Evolutionary conservation across 2,797 vertebrate genomes (phyloP), one percentile per base, ranked within the genome.

Genomic region (Gymnopithys bicolor): DNA sequence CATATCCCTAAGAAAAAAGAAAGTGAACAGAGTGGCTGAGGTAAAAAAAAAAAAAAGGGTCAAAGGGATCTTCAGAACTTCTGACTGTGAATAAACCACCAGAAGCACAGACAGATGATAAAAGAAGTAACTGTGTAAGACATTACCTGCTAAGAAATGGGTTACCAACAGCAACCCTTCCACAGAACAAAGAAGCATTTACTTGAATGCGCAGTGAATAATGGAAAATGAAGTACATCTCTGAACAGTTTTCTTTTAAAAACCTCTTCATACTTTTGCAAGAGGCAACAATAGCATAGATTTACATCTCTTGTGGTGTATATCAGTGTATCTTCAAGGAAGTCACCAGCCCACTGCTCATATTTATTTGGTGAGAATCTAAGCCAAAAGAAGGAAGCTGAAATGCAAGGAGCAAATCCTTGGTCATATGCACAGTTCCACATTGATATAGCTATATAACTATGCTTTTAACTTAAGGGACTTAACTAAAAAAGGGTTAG

Each of bases 51-150:
- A 25, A 23, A 27, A 30, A 89, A 85, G 58, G 37, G 24, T 25
- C 9, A n/a, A 93, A 80, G 46, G 41, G 75, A 87, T 85, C 32
- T 45, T 86, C 63, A 93, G 59, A 94, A 79, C 52, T 89, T 70
- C 21, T 93, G 85, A 84, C 63, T 84, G 55, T 53, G 87, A 91
- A 86, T 90, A 93, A 94, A 93, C 60, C 52, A 91, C 59, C 69
- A 68, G 85, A 84, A 90, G 45, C 37, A 87, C 37, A 62, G 27
- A 45, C 7, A 95, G 80, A 63, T 92, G 92, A 94, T 46, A 32
- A 77, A 90, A 86, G 53, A 89, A 87, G 48, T 70, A 90, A 94
- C 94, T 95, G 93, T 63, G 70, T 80, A 60, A 79, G 63, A 68
- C 63, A 88, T 77, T 93, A 76, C 74, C 70, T 92, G 77, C 79